Percentiles rank a stretch among this genome's conserved stretches.
These are phyloP conservation scores for Pollenia angustigena DNA, from an alignment of 2,888 invertebrate species.

Conservation along the genomic window DNA sequence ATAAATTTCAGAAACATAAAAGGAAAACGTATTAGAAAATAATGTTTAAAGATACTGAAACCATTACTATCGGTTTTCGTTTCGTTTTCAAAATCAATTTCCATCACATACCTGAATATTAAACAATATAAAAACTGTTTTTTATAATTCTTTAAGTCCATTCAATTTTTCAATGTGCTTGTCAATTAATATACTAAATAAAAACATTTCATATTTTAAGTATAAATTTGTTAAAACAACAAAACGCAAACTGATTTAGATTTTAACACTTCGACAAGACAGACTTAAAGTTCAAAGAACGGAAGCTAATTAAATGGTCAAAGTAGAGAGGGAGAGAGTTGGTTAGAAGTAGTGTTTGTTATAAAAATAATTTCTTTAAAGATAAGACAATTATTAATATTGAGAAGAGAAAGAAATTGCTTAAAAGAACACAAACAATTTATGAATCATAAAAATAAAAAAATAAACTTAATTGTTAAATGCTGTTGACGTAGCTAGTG, in stretches of 20 bases:
- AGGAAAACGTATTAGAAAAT: too few relatives aligned
- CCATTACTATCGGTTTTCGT: too few relatives aligned
- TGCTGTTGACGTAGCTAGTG: constrained; percentile 72
- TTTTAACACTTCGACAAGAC: neutral
- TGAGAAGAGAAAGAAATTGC: neutral
- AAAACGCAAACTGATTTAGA: neutral
- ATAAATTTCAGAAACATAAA: too few relatives aligned
- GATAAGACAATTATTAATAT: neutral
- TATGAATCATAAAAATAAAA: constrained; percentile 11
- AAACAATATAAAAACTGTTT: too few relatives aligned
- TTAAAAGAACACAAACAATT: constrained; percentile 15
- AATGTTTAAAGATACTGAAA: too few relatives aligned
- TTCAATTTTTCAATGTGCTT: neutral
- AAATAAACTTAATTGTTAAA: constrained; percentile 73
- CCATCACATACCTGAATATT: too few relatives aligned
- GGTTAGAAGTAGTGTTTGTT: neutral
- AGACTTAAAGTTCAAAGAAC: neutral
- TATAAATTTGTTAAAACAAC: neutral
- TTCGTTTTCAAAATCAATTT: too few relatives aligned
- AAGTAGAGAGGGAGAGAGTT: too few relatives aligned
- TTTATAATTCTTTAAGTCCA: neutral
- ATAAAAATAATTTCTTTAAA: neutral
- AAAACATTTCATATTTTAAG: neutral
- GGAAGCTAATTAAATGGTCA: neutral
- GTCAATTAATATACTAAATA: neutral